These are phyloP conservation scores for Formica aserva DNA, from an alignment of 2,888 invertebrate species.

Conservation along the genomic window DNA sequence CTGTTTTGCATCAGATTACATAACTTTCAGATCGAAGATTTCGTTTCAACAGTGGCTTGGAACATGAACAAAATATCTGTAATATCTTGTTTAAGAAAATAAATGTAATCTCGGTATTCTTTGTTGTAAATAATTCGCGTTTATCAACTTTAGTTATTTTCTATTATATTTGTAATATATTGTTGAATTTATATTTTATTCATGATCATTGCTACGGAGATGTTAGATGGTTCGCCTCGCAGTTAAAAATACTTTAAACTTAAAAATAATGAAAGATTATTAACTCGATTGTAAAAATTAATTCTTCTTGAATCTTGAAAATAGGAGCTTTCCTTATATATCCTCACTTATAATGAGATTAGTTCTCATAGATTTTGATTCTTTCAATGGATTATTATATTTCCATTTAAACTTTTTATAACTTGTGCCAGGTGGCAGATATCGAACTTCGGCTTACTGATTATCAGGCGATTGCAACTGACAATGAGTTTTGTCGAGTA, in stretches of 20 bases:
- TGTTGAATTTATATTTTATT: neutral
- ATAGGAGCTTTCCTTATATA: neutral
- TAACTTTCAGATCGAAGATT: conserved; percentile 8
- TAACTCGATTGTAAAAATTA: neutral
- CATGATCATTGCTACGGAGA: neutral
- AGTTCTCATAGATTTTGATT: neutral
- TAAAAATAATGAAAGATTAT: neutral
- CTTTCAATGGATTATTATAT: neutral
- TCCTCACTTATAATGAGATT: neutral
- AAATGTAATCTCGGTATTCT: neutral
- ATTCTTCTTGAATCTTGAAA: neutral
- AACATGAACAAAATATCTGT: neutral
- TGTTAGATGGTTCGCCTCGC: too few relatives aligned
- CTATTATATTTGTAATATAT: neutral
- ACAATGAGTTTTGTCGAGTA: neutral
- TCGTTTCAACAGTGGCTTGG: neutral
- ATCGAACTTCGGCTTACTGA: neutral
- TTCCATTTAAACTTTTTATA: neutral
- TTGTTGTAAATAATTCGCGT: neutral
- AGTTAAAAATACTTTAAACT: neutral
- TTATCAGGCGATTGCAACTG: neutral
- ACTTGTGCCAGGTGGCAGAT: neutral
- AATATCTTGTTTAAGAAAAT: neutral
- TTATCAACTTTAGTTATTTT: neutral
- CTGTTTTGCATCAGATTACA: neutral